Evolutionary conservation across 1,140 invertebrate genomes (phyloP), one percentile per base, ranked within the genome.

Genomic region (Teleopsis dalmanni): DNA sequence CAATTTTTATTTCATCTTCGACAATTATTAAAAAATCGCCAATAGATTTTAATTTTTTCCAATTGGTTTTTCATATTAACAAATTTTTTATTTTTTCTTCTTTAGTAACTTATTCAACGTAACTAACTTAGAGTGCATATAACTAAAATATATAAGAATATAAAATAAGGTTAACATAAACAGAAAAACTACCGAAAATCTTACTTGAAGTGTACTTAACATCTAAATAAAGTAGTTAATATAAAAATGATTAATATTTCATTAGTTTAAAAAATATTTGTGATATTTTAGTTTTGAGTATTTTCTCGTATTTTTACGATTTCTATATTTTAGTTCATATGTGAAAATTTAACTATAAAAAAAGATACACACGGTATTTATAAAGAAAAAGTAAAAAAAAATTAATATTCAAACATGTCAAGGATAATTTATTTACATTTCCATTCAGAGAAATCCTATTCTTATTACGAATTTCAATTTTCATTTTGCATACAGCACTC

Each of bases 201-300:
- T 40, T 4, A 14, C 13, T n/a, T 42, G 22, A 11, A 27, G 16
- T 42, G 5, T 13, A 43, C 34, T 59, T 56, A 47, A 41, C 37
- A 52, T 60, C 53, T 44, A 38, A 52, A 31, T 46, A 48, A 54
- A 54, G 41, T 53, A 50, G 23, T 55, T 25, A 14, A 23, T n/a
- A n/a, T 23, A 57, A 58, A 55, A 52, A 41, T 27, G 33, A 57
- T 56, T 27, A 38, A 35, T 29, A 43, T 29, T 31, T n/a, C n/a
- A n/a, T n/a, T n/a, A n/a, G n/a, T n/a, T 31, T 31, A 23, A 18
- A 18, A 21, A 40, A 29, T 23, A 40, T 53, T 64, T 64, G 62
- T 64, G 62, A 64, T 64, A 65, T 62, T 62, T 65, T 47, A 53
- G 55, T 58, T 51, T 64, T 64, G 62, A 64, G 62, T 64, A 64